Evolutionary conservation across 1,140 invertebrate species (phyloP).

Genomic region (Solenopsis fugax): DNA sequence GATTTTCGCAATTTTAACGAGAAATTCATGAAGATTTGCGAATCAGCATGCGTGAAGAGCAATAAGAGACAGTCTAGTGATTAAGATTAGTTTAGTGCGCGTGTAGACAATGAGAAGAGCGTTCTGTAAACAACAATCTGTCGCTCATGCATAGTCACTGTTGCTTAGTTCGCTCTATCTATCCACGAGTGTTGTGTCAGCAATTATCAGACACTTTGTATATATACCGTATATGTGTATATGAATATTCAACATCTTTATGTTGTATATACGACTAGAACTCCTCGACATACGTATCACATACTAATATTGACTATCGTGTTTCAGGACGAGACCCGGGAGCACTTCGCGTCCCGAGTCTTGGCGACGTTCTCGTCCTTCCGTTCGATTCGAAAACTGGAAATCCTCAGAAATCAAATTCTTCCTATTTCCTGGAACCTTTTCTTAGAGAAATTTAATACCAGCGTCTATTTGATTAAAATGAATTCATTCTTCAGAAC

Average conservation of each 20-base stretch:
- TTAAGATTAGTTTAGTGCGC: too few species aligned
- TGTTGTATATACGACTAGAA: conserved; percentile 82
- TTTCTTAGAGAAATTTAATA: background rate
- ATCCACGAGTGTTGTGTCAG: too few species aligned
- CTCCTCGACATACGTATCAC: conserved; percentile 85
- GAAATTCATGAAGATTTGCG: too few species aligned
- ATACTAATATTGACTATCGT: conserved; percentile 87
- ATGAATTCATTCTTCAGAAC: too few species aligned
- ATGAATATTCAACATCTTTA: conserved; percentile 77
- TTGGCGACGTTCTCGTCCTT: conserved; percentile 62
- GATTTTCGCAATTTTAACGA: too few species aligned
- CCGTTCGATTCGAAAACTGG: conserved; percentile 25
- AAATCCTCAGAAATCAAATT: background rate
- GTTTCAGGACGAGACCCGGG: conserved; percentile 80
- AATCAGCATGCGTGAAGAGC: too few species aligned
- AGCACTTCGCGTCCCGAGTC: conserved; percentile 74
- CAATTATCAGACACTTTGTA: background rate
- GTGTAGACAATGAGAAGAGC: too few species aligned
- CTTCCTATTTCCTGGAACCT: conserved; percentile 25
- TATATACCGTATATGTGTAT: conserved; percentile 82
- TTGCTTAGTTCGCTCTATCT: too few species aligned
- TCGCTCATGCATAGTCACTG: too few species aligned
- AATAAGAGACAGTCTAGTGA: too few species aligned
- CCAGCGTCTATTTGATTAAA: too few species aligned
- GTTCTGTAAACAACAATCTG: too few species aligned